A percentile compares a stretch with the other conserved stretches of the same genome.
These are phyloP conservation scores for Tetropium fuscum DNA, from an alignment of 2,888 invertebrate genomes.

Conservation along the genomic window DNA sequence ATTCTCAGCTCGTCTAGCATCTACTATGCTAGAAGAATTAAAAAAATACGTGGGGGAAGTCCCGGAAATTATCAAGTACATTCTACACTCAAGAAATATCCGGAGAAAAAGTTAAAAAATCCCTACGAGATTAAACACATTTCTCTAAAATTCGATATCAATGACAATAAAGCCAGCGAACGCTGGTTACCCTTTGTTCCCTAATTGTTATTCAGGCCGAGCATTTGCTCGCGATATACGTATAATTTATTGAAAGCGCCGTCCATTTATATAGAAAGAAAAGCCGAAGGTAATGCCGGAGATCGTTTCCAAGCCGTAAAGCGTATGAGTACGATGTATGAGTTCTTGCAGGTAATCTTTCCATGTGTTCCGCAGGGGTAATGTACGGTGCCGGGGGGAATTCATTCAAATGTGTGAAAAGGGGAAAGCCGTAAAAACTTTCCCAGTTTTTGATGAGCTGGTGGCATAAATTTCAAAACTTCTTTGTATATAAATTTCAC, in stretches of 20 bases:
- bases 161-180: constrained; percentile 9
- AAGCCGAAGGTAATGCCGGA: constrained; percentile 46
- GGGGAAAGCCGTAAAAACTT: constrained; percentile 44
- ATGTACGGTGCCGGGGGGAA: constrained; percentile 55
- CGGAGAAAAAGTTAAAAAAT: too few relatives aligned
- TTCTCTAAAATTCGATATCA: constrained; percentile 5
- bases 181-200: constrained; percentile 15
- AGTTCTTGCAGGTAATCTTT: constrained; percentile 54
- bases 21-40: too few relatives aligned
- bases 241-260: constrained; percentile 10
- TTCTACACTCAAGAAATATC: too few relatives aligned
- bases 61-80: too few relatives aligned
- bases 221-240: constrained; percentile 10
- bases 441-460: constrained; percentile 35
- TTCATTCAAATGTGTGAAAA: constrained; percentile 46
- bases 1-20: too few relatives aligned
- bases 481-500: constrained; percentile 14
- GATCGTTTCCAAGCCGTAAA: constrained; percentile 58
- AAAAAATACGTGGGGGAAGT: too few relatives aligned
- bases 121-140: constrained; percentile 11
- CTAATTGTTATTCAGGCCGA: constrained; percentile 18
- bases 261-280: constrained; percentile 39
- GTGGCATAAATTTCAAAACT: constrained; percentile 14
- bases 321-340: constrained; percentile 51
- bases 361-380: constrained; percentile 53